These are phyloP conservation scores for Rhingia rostrata DNA, from an alignment of 2,888 invertebrate genomes.

Conservation along the genomic window DNA sequence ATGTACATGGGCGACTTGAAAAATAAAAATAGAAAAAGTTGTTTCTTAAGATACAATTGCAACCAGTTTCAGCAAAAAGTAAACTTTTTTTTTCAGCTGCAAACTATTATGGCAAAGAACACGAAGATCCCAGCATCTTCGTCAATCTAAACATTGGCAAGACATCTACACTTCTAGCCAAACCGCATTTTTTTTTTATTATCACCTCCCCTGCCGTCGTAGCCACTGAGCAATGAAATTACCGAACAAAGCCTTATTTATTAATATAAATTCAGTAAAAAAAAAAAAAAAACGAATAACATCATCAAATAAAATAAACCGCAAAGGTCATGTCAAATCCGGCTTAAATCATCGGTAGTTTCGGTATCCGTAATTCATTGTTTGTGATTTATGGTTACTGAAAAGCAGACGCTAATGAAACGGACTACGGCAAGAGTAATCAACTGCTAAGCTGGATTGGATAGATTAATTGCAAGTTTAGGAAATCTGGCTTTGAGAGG, in stretches of 20 bases:
- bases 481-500: neutral
- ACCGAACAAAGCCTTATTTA: constrained; percentile 7
- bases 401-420: neutral
- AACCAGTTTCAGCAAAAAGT: constrained; percentile 23
- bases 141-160: neutral
- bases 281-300: neutral
- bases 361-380: neutral
- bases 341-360: constrained; percentile 15
- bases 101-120: constrained; percentile 7
- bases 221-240: neutral
- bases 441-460: neutral
- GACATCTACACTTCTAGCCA: constrained; percentile 15
- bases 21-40: neutral
- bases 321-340: constrained; percentile 28
- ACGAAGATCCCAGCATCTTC: neutral
- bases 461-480: neutral
- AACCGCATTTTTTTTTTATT: constrained; percentile 29
- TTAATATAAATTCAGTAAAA: constrained; percentile 6
- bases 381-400: neutral
- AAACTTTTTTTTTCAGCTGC: neutral
- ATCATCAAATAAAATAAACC: neutral
- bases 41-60: constrained; percentile 1
- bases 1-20: neutral
- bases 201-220: neutral
- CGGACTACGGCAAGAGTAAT: neutral